phyloP scores from a whole-genome alignment of 2,888 invertebrate species.

The Papilio gigon region DNA sequence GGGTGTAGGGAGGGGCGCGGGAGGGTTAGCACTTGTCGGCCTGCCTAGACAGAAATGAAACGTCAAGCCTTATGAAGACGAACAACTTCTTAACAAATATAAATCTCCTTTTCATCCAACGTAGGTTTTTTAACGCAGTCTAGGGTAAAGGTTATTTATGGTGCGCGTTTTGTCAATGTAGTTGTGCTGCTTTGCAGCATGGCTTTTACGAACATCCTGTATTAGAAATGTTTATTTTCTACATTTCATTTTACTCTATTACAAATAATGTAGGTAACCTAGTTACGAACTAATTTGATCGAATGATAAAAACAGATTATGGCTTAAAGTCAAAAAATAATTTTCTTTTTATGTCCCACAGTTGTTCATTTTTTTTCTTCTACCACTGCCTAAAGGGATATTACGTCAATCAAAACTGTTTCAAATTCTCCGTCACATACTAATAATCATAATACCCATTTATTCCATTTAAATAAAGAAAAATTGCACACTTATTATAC shows the following conservation, averaged over 20 bases:
- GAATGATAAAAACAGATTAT: neutral
- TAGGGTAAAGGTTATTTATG: conserved; percentile 71
- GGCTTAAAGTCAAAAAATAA: neutral
- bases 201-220: neutral
- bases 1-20: conserved; percentile 54
- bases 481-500: no score
- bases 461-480: no score
- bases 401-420: neutral
- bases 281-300: neutral
- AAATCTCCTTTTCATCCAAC: conserved; percentile 73
- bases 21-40: conserved; percentile 76
- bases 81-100: conserved; percentile 81
- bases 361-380: neutral
- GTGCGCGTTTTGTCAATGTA: conserved; percentile 59
- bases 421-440: neutral
- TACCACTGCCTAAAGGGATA: neutral
- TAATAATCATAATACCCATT: no score
- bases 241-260: neutral
- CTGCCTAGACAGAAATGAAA: conserved; percentile 80
- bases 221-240: conserved; percentile 10
- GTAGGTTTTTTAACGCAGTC: conserved; percentile 67
- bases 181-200: conserved; percentile 44
- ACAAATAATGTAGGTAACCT: neutral
- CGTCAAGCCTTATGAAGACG: conserved; percentile 80
- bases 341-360: no score